These are phyloP conservation scores for Alosa sapidissima DNA, from an alignment of 2,797 vertebrate species.

Conservation along the genomic window DNA sequence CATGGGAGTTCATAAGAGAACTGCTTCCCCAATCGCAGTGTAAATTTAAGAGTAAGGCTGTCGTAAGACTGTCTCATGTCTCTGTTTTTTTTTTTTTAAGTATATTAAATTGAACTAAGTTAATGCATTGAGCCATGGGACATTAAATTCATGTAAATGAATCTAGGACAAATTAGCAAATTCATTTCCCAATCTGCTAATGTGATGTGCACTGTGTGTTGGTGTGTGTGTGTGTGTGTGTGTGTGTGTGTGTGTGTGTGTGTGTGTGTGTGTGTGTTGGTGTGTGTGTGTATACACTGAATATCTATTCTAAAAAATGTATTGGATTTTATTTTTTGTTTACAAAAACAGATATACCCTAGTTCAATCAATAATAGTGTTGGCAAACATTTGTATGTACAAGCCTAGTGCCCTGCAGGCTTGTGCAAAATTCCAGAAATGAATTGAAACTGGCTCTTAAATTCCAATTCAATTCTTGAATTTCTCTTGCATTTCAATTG, in stretches of 20 bases:
- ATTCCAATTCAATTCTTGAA: too few relatives aligned
- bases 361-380: neutral
- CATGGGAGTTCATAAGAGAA: too few relatives aligned
- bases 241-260: neutral
- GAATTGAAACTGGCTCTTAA: too few relatives aligned
- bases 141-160: constrained; percentile 6
- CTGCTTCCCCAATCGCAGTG: neutral
- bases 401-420: too few relatives aligned
- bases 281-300: neutral
- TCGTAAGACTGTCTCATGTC: neutral
- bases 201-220: neutral
- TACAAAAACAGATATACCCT: neutral
- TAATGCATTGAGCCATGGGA: neutral
- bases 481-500: too few relatives aligned
- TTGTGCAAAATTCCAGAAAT: too few relatives aligned
- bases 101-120: neutral
- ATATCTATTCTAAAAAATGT: neutral
- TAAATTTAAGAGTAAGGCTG: neutral
- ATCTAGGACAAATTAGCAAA: neutral
- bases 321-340: neutral
- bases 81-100: neutral
- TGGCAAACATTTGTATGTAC: neutral
- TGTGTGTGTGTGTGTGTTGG: neutral
- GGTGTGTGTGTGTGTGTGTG: neutral
- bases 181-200: neutral